phyloP scores from a whole-genome alignment of 2,797 vertebrate species.

The Mastacembelus armatus region DNA sequence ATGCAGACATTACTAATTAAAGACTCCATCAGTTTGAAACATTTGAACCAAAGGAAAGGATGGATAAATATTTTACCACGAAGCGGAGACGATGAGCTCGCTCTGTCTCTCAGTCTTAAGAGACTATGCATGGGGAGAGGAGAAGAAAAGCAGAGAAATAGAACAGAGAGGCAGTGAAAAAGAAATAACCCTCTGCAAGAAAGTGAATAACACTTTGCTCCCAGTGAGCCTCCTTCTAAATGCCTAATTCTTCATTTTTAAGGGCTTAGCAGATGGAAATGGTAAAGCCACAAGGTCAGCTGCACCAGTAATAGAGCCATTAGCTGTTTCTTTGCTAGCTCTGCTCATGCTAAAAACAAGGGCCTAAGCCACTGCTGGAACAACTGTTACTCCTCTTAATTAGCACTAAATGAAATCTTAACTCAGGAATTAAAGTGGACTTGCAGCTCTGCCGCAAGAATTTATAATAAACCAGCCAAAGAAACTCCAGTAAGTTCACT shows the following conservation, averaged over 20 bases:
- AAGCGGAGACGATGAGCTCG: slow-evolving; percentile 63
- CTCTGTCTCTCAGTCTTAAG: slow-evolving; percentile 31
- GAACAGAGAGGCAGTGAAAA: slow-evolving; percentile 30
- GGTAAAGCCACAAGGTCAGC: slow-evolving; percentile 59
- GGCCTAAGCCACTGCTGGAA: slow-evolving; percentile 19
- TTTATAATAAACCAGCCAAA: slow-evolving; percentile 36
- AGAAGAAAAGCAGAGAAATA: slow-evolving; percentile 15
- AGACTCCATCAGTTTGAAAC: slow-evolving; percentile 67
- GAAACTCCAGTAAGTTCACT: slow-evolving; percentile 48
- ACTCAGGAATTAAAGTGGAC: slow-evolving; percentile 39
- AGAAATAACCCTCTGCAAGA: slow-evolving; percentile 36
- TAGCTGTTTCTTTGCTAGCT: slow-evolving; percentile 49
- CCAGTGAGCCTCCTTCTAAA: slow-evolving; percentile 47
- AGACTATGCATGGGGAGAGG: slow-evolving; percentile 15
- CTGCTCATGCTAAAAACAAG: slow-evolving; percentile 37
- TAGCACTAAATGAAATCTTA: slow-evolving; percentile 44
- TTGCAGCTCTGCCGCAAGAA: slow-evolving; percentile 25
- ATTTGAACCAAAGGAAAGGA: slow-evolving; percentile 67
- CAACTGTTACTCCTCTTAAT: slow-evolving; percentile 49
- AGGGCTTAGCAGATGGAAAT: slow-evolving; percentile 58
- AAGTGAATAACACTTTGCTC: slow-evolving; percentile 39
- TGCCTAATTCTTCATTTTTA: slow-evolving; percentile 66
- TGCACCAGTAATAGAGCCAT: slow-evolving; percentile 62
- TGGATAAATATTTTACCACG: slow-evolving; percentile 78
- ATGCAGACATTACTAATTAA: slow-evolving; percentile 72